Evolutionary conservation across 2,113 vertebrate genomes (phyloP), one percentile per base, ranked within the genome.

Genomic region (Saccopteryx bilineata): DNA sequence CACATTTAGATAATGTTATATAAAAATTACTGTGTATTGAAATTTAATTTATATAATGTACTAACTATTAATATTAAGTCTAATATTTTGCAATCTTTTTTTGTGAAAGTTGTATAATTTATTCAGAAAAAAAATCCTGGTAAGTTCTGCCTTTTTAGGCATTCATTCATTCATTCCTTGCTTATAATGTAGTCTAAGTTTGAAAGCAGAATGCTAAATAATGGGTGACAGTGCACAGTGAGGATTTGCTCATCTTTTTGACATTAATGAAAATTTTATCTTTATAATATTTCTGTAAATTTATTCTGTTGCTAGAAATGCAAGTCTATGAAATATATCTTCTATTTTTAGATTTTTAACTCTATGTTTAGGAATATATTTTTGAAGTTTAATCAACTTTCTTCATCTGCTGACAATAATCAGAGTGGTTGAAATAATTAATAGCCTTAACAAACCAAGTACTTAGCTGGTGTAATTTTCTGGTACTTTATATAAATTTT

Each of bases 341-440:
- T 96, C 91, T 96, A 97, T 94, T 94, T 97, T 96, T 93, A 91
- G 72, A 23, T 72, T 80, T 80, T 66, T 31, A 92, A 82, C 23
- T 90, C 63, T 92, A 91, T 95, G 88, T 91, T 94, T 66, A 94
- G 23, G 26, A 93, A 88, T 65, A 85, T 60, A 94, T 95, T 94
- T 91, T 91, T 84, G 72, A 95, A 96, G 95, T 87, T 96, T 95
- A 88, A 95, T 94, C 89, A 93, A 84, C 6, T 65, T 88, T 96
- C 87, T 95, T 91, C 94, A 85, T 85, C 50, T 93, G 69, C 14
- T 92, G 61, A 96, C 68, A 95, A 92, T 90, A 94, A 94, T 93
- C 90, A 71, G 46, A 87, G 26, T n/a, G 78, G 18, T 13, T 90
- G 50, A 93, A 86, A 91, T 87, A 97, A 91, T 82, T 72, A 97